Evolutionary conservation across 23 tunicate species (phyloP), one percentile per base, ranked within the genome.

Genomic region (Styela plicata): DNA sequence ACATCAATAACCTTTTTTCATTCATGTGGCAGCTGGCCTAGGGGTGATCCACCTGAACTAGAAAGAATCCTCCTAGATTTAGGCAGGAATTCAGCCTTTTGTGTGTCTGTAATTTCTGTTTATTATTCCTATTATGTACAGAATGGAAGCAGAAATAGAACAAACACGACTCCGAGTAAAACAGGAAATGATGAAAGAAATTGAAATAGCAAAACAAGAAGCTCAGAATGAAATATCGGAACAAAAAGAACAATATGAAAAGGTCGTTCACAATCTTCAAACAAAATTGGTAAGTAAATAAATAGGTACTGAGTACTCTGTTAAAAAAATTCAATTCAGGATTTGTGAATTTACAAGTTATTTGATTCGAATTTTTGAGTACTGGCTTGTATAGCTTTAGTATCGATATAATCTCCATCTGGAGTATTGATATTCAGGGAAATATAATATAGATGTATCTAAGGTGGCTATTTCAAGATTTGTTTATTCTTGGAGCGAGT

Each of bases 151-250:
- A 24, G 97, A 91, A 61, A 85, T 91, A 22, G 84, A 91, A 44
- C 87, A 86, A 86, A 87, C 97, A 34, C 97, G 89, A 25, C 63
- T 91, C 5, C 75, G 83, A 24, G 89, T 80, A 5, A 86, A 86
- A 34, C 82, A 82, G 35, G 87, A 86, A 52, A 86, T 91, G 97
- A 25, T 91, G 37, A 74, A 85, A 16, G 97, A 91, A 61, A 91
- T 91, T 52, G 90, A 91, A 82, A 82, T 85, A n/a, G 97, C 97
- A 2, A 91, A 91, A 79, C 82, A 63, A 22, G 97, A 91, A 63
- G 97, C 97, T n/a, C 82, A 91, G 44, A 68, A 52, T 25, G 86
- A 91, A 64, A 79, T 91, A 21, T 64, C 74, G 23, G 5, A 74
- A 18, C 97, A 91, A 52, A 70, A 69, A 66, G 77, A 75, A 32